Conservation (phyloP, 2,888 invertebrate species). For the Lasioglossum malachurum region DNA sequence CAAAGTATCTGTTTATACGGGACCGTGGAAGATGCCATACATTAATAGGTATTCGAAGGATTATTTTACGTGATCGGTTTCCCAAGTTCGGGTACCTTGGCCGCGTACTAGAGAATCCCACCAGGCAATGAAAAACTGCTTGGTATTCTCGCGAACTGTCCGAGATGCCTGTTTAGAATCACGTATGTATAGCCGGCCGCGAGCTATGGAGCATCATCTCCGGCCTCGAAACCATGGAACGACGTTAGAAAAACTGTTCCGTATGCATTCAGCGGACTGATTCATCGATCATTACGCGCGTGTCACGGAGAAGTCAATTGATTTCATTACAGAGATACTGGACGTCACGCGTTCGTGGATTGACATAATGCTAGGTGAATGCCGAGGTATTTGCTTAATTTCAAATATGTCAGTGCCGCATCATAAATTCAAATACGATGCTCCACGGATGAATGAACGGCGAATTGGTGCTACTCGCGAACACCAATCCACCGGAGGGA, state of each 20-base stretch:
- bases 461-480: neutral
- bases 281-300: constrained; percentile 44
- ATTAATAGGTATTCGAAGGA: constrained; percentile 61
- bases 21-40: constrained; percentile 37
- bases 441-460: constrained; percentile 6
- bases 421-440: constrained; percentile 33
- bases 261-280: constrained; percentile 12
- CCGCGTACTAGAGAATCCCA: constrained; percentile 10
- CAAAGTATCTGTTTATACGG: constrained; percentile 50
- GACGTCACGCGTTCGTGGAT: constrained; percentile 17
- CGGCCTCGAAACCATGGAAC: neutral
- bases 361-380: constrained; percentile 3
- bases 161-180: constrained; percentile 58
- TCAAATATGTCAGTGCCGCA: neutral
- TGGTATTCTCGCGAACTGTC: constrained; percentile 48
- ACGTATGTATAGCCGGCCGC: constrained; percentile 9
- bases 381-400: constrained; percentile 28
- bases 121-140: constrained; percentile 52
- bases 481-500: neutral
- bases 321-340: constrained; percentile 44
- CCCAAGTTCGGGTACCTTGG: constrained; percentile 8
- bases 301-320: constrained; percentile 45
- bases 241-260: constrained; percentile 25
- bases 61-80: constrained; percentile 63
- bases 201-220: constrained; percentile 22